Conservation (phyloP, 2,888 invertebrate species). For the Acleris literana region DNA sequence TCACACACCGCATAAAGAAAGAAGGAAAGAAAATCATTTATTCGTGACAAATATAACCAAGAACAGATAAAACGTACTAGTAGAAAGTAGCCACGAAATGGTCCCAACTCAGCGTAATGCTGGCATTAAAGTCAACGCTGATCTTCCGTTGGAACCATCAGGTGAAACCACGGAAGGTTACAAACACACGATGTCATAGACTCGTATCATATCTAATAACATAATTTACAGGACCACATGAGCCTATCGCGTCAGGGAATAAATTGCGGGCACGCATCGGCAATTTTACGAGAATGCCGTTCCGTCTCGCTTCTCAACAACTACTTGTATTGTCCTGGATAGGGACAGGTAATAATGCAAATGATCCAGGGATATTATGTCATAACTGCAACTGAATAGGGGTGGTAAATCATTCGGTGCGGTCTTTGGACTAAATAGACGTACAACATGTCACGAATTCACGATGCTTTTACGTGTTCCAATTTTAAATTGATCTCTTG, state of each 20-base stretch:
- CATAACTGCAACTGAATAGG: constrained; percentile 18
- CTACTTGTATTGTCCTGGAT: constrained; percentile 3
- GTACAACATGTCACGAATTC: too few species aligned
- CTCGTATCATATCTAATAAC: neutral
- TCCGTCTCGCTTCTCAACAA: constrained; percentile 6
- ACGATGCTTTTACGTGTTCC: too few species aligned
- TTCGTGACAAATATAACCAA: too few species aligned
- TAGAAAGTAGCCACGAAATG: too few species aligned
- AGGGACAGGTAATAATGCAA: constrained; percentile 7
- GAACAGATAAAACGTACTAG: too few species aligned
- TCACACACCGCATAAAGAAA: neutral
- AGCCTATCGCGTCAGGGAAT: constrained; percentile 16
- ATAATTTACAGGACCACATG: constrained; percentile 9
- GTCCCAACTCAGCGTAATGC: too few species aligned
- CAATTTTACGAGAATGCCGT: constrained; percentile 17
- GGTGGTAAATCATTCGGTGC: neutral
- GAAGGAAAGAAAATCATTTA: too few species aligned
- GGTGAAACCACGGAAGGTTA: too few species aligned
- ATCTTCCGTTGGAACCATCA: too few species aligned
- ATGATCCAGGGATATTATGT: constrained; percentile 25
- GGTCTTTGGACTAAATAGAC: neutral
- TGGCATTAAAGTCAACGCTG: too few species aligned
- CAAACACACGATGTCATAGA: neutral
- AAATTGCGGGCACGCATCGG: constrained; percentile 12
- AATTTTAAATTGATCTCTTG: too few species aligned